Evolutionary conservation across 1,140 invertebrate genomes (phyloP), one percentile per base, ranked within the genome.

Genomic region (Lasioglossum albipes): DNA sequence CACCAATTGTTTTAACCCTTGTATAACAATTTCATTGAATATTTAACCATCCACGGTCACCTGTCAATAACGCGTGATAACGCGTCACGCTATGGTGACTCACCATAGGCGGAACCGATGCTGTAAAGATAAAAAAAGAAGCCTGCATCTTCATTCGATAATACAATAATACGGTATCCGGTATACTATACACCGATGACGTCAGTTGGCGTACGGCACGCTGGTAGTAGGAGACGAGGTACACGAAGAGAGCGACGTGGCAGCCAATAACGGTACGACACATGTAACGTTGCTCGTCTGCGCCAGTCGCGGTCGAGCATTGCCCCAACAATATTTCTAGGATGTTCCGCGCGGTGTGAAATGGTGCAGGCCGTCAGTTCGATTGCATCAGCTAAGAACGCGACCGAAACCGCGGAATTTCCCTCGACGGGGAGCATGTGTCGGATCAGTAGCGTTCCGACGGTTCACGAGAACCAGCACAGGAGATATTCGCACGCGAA

Each of bases 321-420:
- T 16, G n/a, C 10, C 41, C 16, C 22, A n/a, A 31, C 22, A 5
- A 6, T 1, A 20, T 0, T 69, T 80, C 65, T 52, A 62, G 52
- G 27, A 75, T 75, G 45, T 62, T 69, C 73, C 16, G 16, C 7
- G 41, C 5, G 10, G 1, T 18, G 27, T 41, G 12, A 18, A 54
- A 42, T 80, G 73, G 10, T 80, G 72, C 54, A 80, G 64, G 0
- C 45, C 27, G 18, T 57, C 61, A 77, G 74, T 77, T 71, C 18
- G 41, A 62, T 81, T 81, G 31, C 79, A 81, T 81, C 79, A 81
- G 74, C n/a, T 77, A 62, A 36, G 73, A 62, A 52, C 68, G n/a
- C 20, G 6, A 16, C 0, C 36, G 6, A 6, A 49, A 49, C 36
- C 70, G 9, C 41, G n/a, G 12, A 42, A 31, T 42, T 52, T 59